Conservation (phyloP, 2,888 invertebrate genomes). For the Erebia palarica region DNA sequence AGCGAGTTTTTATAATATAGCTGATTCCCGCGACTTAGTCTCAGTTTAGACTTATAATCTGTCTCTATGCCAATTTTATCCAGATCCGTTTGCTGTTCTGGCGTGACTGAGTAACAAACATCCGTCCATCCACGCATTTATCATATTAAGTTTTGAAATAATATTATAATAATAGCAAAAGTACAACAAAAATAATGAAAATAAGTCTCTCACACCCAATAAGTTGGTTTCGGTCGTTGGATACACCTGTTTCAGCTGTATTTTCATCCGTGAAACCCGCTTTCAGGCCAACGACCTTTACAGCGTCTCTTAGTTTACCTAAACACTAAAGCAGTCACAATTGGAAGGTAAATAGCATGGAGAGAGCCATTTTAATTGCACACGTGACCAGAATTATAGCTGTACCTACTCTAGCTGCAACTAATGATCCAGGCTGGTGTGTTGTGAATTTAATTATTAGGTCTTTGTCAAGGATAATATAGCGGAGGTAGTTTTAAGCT, state of each 20-base stretch:
- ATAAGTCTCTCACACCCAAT: background rate
- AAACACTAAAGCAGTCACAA: conserved; percentile 13
- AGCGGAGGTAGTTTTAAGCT: conserved; percentile 2
- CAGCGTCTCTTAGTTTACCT: background rate
- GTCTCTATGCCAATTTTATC: too few species aligned
- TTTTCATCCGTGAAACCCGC: background rate
- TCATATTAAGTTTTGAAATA: background rate
- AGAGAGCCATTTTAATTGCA: background rate
- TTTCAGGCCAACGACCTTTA: background rate
- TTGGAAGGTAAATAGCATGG: conserved; percentile 1
- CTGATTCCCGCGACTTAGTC: too few species aligned
- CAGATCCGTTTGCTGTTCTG: too few species aligned
- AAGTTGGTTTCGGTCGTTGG: background rate
- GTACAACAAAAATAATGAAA: background rate
- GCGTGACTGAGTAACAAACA: too few species aligned
- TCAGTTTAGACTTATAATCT: too few species aligned
- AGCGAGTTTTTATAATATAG: too few species aligned
- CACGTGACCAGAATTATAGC: conserved; percentile 6
- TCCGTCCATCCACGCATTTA: too few species aligned
- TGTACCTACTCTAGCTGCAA: background rate
- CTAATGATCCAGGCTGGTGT: background rate
- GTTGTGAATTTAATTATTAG: conserved; percentile 15
- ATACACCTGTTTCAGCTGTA: background rate
- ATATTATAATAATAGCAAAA: background rate
- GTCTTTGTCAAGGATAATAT: conserved; percentile 7